Evolutionary conservation across 1,140 invertebrate genomes (phyloP).

Genomic region (Schlechtendalia chinensis): DNA sequence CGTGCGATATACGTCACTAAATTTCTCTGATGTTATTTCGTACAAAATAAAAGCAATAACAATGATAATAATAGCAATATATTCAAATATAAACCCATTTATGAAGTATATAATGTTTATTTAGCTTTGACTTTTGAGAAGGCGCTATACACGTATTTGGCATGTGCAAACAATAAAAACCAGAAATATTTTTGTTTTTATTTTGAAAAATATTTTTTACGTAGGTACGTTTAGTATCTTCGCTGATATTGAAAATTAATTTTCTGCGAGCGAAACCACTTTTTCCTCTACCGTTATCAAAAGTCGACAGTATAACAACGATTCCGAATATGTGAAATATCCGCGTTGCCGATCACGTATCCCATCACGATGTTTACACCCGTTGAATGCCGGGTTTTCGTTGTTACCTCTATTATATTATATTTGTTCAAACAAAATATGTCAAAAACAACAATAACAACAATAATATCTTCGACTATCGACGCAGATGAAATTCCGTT

Average conservation of each 20-base stretch:
- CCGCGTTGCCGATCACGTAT: conserved; percentile 29
- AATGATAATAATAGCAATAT: background rate
- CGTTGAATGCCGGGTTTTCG: background rate
- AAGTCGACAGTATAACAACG: background rate
- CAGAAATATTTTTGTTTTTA: too few relatives aligned
- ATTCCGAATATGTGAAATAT: background rate
- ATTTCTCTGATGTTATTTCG: background rate
- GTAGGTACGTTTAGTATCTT: background rate
- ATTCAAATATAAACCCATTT: background rate
- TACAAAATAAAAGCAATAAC: background rate
- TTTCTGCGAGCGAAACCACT: background rate
- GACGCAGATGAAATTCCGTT: background rate
- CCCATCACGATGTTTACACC: conserved; percentile 28
- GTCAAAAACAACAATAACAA: background rate
- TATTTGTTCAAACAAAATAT: conserved; percentile 11
- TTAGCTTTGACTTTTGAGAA: background rate
- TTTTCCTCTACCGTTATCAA: background rate
- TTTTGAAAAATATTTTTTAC: too few relatives aligned
- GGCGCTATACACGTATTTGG: too few relatives aligned
- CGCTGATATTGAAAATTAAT: conserved; percentile 7
- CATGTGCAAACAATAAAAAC: too few relatives aligned
- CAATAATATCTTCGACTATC: background rate
- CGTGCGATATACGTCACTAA: background rate
- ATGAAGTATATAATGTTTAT: background rate
- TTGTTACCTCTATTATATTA: background rate